These are phyloP conservation scores for Pogonognathellus flavescens DNA, from an alignment of 1,140 invertebrate species.

Conservation along the genomic window DNA sequence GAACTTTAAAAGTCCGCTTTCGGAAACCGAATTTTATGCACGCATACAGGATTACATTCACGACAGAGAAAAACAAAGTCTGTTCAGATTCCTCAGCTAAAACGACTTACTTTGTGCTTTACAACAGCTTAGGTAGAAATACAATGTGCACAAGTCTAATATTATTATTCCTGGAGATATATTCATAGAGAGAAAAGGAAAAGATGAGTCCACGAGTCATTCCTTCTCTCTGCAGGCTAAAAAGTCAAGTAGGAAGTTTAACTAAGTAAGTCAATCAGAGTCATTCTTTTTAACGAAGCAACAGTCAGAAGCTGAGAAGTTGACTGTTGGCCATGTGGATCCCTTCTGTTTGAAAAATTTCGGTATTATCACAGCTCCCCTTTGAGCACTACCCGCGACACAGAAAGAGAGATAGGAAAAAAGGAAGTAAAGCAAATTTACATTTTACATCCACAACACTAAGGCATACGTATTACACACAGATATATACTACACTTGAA, in stretches of 20 bases:
- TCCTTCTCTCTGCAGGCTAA: slow-evolving; percentile 30
- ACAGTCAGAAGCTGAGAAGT: not conserved
- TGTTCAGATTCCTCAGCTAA: slow-evolving; percentile 25
- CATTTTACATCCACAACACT: not conserved
- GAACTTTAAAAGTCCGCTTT: slow-evolving; percentile 29
- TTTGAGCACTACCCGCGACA: not conserved
- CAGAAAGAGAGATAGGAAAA: not conserved
- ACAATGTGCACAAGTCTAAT: too few species aligned
- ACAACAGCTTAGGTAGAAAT: not conserved
- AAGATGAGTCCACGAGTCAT: not conserved
- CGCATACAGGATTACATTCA: slow-evolving; percentile 58
- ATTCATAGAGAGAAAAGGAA: too few species aligned
- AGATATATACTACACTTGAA: slow-evolving; percentile 28
- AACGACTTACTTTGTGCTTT: too few species aligned
- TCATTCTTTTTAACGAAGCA: slow-evolving; percentile 31
- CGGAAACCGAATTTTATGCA: slow-evolving; percentile 60
- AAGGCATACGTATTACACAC: too few species aligned
- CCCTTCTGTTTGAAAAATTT: slow-evolving; percentile 56
- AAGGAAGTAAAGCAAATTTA: slow-evolving; percentile 35
- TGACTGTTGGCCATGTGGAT: slow-evolving; percentile 46
- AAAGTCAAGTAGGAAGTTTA: slow-evolving; percentile 50
- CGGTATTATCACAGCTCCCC: slow-evolving; percentile 36
- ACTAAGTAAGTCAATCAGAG: slow-evolving; percentile 46
- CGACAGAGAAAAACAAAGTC: slow-evolving; percentile 31
- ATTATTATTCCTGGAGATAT: too few species aligned